These are phyloP conservation scores for Gymnopithys bicolor DNA, from an alignment of 2,797 vertebrate genomes.

Conservation along the genomic window DNA sequence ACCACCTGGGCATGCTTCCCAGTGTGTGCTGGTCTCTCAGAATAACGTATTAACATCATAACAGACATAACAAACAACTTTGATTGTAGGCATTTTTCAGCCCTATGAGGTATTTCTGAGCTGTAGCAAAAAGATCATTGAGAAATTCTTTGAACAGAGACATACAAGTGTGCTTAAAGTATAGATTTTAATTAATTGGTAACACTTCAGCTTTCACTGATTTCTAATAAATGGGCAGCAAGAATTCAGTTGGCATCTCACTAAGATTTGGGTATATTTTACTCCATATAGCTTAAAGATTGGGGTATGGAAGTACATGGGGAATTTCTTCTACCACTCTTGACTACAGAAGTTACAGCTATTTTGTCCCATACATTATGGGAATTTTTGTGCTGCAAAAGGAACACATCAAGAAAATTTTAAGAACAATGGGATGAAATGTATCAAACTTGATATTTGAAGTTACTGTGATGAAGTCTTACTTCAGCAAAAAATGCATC, in stretches of 20 bases:
- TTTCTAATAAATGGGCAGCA: background rate
- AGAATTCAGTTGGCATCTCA: background rate
- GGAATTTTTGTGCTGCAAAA: background rate
- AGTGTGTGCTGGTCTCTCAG: fast-evolving
- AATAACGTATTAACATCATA: background rate
- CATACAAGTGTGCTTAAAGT: background rate
- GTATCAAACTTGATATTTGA: background rate
- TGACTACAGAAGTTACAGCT: background rate
- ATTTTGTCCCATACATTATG: background rate
- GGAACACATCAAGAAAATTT: background rate
- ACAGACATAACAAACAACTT: fast-evolving
- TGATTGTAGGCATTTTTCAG: background rate
- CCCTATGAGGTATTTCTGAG: background rate
- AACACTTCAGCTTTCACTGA: background rate
- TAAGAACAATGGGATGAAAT: background rate
- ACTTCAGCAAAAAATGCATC: background rate
- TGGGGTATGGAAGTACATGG: background rate
- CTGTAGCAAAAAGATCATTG: background rate
- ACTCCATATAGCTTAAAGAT: too few relatives aligned
- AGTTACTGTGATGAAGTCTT: background rate
- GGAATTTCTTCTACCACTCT: background rate
- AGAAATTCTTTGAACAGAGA: background rate
- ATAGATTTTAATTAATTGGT: background rate
- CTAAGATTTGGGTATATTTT: too few relatives aligned
- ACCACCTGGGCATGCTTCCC: background rate